Percentiles rank a stretch among this genome's conserved stretches.
These are phyloP conservation scores for Melanotus villosus DNA, from an alignment of 2,888 invertebrate genomes.

Conservation along the genomic window DNA sequence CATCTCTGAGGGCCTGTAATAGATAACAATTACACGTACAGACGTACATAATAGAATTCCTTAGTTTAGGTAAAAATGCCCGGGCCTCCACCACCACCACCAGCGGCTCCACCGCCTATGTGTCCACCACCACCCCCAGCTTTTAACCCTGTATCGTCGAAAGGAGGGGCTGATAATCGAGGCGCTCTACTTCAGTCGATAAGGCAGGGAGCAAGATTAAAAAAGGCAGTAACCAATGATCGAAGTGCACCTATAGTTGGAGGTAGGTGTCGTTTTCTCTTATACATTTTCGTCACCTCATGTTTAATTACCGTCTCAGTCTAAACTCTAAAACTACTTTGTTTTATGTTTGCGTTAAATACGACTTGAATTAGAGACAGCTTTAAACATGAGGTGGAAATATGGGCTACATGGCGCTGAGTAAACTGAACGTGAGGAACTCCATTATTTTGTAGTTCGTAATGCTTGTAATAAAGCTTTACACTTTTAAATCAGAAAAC, in stretches of 20 bases:
- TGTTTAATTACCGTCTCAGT: neutral
- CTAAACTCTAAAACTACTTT: neutral
- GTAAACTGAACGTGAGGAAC: no score
- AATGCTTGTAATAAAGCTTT: neutral
- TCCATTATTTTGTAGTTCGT: neutral
- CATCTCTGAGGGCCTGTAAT: neutral
- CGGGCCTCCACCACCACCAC: slow-evolving; percentile 76
- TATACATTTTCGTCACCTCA: neutral
- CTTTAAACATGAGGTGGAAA: no score
- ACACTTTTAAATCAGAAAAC: no score
- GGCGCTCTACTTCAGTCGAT: slow-evolving; percentile 85
- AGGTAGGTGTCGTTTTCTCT: slow-evolving; percentile 9
- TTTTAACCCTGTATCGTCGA: slow-evolving; percentile 68
- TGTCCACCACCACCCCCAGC: slow-evolving; percentile 76
- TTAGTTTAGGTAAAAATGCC: slow-evolving; percentile 61
- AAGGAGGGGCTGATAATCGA: slow-evolving; percentile 74
- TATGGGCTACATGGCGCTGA: no score
- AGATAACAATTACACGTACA: neutral
- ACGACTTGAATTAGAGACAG: no score
- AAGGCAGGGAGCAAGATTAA: slow-evolving; percentile 84
- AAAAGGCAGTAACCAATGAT: slow-evolving; percentile 91
- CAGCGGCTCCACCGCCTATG: slow-evolving; percentile 77
- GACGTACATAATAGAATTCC: slow-evolving; percentile 9
- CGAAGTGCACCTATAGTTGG: slow-evolving; percentile 87
- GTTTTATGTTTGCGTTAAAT: no score